phyloP scores from a whole-genome alignment of 1,140 invertebrate genomes.

The Pachypsylla venusta region DNA sequence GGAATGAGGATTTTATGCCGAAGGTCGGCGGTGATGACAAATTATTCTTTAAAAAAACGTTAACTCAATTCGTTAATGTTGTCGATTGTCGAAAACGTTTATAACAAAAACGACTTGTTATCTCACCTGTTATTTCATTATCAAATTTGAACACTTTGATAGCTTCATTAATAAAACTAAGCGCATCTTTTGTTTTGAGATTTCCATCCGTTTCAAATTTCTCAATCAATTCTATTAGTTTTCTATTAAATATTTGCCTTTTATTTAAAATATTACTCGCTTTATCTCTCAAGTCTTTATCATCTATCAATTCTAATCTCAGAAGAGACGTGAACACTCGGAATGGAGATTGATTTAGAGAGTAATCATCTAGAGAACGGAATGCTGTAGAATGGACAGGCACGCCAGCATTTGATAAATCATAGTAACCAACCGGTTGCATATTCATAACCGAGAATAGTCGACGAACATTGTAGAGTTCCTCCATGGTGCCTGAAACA shows the following conservation, averaged over 20 bases:
- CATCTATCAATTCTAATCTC: neutral
- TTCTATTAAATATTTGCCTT: neutral
- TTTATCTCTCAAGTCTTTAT: too few relatives aligned
- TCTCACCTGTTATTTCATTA: conserved; percentile 5
- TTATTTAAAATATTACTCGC: neutral
- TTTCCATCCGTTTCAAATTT: neutral
- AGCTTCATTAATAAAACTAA: neutral
- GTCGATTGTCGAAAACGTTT: too few relatives aligned
- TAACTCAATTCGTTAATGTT: too few relatives aligned
- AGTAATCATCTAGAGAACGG: neutral
- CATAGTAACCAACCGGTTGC: neutral
- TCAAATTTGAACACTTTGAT: conserved; percentile 2
- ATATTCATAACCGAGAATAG: neutral
- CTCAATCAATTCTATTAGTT: neutral
- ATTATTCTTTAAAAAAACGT: too few relatives aligned
- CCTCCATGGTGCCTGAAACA: conserved; percentile 2
- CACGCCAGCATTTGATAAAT: neutral
- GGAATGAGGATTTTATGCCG: too few relatives aligned
- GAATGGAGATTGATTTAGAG: neutral
- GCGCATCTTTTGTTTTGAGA: neutral
- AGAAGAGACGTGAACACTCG: neutral
- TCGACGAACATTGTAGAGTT: neutral
- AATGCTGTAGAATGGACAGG: neutral
- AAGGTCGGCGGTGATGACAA: too few relatives aligned
- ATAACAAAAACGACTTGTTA: too few relatives aligned